phyloP scores from a whole-genome alignment of 2,113 vertebrate genomes.

The Notarius lentiginosus region DNA sequence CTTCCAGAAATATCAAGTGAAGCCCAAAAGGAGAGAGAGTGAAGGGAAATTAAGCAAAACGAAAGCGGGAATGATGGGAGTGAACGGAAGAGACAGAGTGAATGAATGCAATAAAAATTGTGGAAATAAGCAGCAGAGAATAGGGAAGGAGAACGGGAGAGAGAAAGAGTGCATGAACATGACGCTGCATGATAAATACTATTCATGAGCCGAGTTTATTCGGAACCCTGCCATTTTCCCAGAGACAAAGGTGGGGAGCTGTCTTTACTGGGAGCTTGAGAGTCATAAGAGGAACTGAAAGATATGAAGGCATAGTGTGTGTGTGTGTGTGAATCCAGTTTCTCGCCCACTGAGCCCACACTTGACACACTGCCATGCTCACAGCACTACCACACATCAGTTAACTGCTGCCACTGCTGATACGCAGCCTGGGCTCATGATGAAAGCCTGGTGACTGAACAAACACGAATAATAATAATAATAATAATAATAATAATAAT shows the following conservation, averaged over 20 bases:
- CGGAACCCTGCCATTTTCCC: slow-evolving; percentile 36
- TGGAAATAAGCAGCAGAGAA: slow-evolving; percentile 15
- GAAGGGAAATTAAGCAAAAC: slow-evolving; percentile 1
- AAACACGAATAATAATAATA: slow-evolving; percentile 11
- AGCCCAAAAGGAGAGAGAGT: background rate
- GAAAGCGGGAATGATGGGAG: background rate
- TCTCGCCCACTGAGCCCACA: slow-evolving; percentile 11
- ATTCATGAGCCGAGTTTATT: slow-evolving; percentile 41
- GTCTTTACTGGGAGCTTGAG: slow-evolving; percentile 29
- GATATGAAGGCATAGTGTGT: background rate
- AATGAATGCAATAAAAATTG: background rate
- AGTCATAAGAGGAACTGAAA: slow-evolving; percentile 20
- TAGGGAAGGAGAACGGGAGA: background rate
- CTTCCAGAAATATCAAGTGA: background rate
- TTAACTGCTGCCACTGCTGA: slow-evolving; percentile 19
- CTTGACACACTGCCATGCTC: slow-evolving; percentile 5
- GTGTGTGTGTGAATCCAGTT: slow-evolving; percentile 5
- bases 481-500: no score
- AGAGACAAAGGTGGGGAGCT: slow-evolving; percentile 23
- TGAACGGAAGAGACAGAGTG: background rate
- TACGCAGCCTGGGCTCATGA: slow-evolving; percentile 6
- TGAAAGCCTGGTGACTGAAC: slow-evolving; percentile 5
- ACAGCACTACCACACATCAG: slow-evolving; percentile 24
- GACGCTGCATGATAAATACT: slow-evolving; percentile 44
- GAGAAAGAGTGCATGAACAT: slow-evolving; percentile 31